These are phyloP conservation scores for Tautogolabrus adspersus DNA, from an alignment of 2,113 vertebrate genomes.

Conservation along the genomic window DNA sequence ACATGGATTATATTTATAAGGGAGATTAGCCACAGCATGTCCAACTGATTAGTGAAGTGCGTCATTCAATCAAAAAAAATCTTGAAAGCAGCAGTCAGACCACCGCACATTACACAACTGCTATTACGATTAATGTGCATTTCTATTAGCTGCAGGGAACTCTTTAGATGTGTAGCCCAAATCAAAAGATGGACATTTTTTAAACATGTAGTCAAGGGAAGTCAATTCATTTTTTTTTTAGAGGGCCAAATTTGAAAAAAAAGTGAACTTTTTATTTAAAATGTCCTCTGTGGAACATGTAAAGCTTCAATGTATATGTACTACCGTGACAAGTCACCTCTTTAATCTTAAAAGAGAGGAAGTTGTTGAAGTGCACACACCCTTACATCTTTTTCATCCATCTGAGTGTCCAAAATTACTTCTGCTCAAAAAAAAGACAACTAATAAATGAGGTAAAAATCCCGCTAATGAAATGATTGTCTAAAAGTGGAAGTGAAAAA, in stretches of 20 bases:
- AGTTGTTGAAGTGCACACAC: too few species aligned
- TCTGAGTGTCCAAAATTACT: too few species aligned
- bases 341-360: too few species aligned
- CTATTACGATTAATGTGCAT: neutral
- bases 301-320: too few species aligned
- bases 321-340: too few species aligned
- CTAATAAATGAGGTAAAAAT: too few species aligned
- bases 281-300: neutral
- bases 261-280: neutral
- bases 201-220: too few species aligned
- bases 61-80: neutral
- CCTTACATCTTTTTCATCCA: too few species aligned
- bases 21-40: neutral
- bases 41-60: neutral
- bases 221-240: too few species aligned
- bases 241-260: neutral
- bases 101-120: neutral
- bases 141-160: neutral
- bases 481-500: too few species aligned
- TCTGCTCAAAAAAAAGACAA: too few species aligned
- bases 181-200: neutral
- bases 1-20: conserved; percentile 6
- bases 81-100: neutral
- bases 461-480: too few species aligned
- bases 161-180: neutral